Base-by-base conservation (phyloP, 2,797 vertebrate species). In the Synanceia verrucosa region DNA sequence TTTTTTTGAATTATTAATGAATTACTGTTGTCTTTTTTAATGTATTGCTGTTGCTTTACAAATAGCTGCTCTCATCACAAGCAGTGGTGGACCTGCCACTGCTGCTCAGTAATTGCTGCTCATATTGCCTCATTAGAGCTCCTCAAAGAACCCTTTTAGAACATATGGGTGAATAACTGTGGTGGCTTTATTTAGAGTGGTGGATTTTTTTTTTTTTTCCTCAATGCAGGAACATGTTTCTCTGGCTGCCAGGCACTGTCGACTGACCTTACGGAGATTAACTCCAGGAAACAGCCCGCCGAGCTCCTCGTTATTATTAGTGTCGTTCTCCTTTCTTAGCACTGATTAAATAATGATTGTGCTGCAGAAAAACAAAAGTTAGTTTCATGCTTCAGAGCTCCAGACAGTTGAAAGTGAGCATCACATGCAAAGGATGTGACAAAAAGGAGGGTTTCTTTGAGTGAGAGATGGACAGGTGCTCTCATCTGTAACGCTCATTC, bases 331-430 rank as follows among this genome's bases (percentile, higher is more conserved):
- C 58, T 78, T 56, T 74, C 77, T 73, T 52, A 58, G 70, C 56
- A 1, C 70, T 79, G 75, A 89, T 88, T 85, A 76, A 82, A 83
- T 81, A 77, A 81, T 88, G 74, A 86, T 67, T 77, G 79, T 70
- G 53, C 52, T 65, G 67, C 73, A 72, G 55, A 56, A 81, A 57
- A 79, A 73, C 76, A 84, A 78, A n/a, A 84, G 79, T 85, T 75
- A 56, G 66, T 79, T 83, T 82, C 61, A 76, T 52, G 82, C 87
- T 59, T 43, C 81, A 66, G 59, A 74, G 84, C 81, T 71, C 74
- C 61, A 72, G 79, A 53, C 50, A 50, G 73, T 81, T 84, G 68
- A 75, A 72, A 75, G 18, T 33, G 55, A 62, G 43, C 8, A 28
- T 52, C 13, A 2, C 46, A 65, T 55, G 41, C 59, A 53, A 36